Base-by-base conservation (phyloP, 2,888 invertebrate genomes). In the Trichopoda pennipes region DNA sequence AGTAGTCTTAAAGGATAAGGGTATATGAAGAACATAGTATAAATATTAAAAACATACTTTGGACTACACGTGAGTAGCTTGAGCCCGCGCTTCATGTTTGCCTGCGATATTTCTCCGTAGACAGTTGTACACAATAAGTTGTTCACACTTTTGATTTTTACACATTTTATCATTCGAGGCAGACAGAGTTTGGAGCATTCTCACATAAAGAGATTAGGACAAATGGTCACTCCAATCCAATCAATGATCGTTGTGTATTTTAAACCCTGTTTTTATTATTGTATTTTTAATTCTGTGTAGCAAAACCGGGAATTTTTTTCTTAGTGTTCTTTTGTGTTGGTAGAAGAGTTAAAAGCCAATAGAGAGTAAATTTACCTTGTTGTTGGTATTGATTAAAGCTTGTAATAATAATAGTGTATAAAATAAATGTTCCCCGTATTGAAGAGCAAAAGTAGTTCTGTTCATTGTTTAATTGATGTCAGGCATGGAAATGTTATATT, bases 221-320 rank as follows among this genome's bases (percentile, higher is more conserved):
- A 35, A 7, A 35, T 79, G 82, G 75, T 58, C 82, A 82, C 82
- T 72, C 17, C n/a, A 78, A 47, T 12, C 4, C 55, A 35, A 56
- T 55, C 17, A 23, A 53, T 42, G 73, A 74, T 68, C 61, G 35
- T 58, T 58, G 44, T 47, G 56, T 21, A 32, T 70, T 68, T 81
- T 79, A 60, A 63, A 66, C 69, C 53, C 47, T 70, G 32, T 64
- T 49, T 32, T 23, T 55, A 19, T 47, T 70, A 16, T 64, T 17
- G 17, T 55, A 47, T 51, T 56, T 49, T 63, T 35, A 12, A 42
- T 16, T 21, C 19, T 42, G 3, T 23, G n/a, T 66, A 66, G 47
- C 44, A 19, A 56, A 19, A 32, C 9, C 28, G 32, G 9, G 23
- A 9, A 42, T 38, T 12, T 10, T 77, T 77, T 60, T n/a, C 7